Base-by-base conservation (phyloP, 2,113 vertebrate genomes). In the Stigmatopora argus region DNA sequence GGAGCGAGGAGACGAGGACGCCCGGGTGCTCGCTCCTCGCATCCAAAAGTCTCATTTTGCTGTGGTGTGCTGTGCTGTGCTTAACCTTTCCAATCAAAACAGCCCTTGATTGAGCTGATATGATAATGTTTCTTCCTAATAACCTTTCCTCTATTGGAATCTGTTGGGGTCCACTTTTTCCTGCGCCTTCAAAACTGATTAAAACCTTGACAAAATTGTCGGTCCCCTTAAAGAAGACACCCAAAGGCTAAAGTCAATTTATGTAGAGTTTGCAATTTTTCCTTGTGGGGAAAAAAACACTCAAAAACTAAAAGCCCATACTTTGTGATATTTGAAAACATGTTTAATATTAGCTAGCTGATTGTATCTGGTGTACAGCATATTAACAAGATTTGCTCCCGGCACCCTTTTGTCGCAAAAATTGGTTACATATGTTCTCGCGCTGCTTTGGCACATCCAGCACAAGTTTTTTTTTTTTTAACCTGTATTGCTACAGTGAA, bases 71-170 rank as follows among this genome's bases (percentile, higher is more conserved):
- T 72, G 66, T 76, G 60, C 52, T 57, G 60, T 61, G 48, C 58
- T 56, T 71, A 61, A 74, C 61, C 57, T 65, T 73, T 83, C 79
- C 83, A 82, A 82, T 81, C 82, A 86, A 72, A 78, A 65, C 67
- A 26, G 57, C 70, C 65, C 62, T 5, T 71, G 69, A 77, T 44
- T 71, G 66, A 66, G 75, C 44, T 64, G 70, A 19, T 72, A 65
- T 51, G 35, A 26, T 75, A 56, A 59, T 62, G 59, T 67, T n/a
- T 72, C 59, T 72, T 83, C 71, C 72, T 74, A 62, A 74, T 84
- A 73, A 79, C 73, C 62, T 69, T 64, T 80, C 72, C 71, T 73
- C 49, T 67, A 70, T 65, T 14, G 19, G 38, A 75, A 48, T 70
- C 35, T 79, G 51, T 58, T 66, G 67, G 70, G 77, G 66, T 78